phyloP scores from a whole-genome alignment of 2,888 invertebrate genomes.

The Diaprepes abbreviatus region DNA sequence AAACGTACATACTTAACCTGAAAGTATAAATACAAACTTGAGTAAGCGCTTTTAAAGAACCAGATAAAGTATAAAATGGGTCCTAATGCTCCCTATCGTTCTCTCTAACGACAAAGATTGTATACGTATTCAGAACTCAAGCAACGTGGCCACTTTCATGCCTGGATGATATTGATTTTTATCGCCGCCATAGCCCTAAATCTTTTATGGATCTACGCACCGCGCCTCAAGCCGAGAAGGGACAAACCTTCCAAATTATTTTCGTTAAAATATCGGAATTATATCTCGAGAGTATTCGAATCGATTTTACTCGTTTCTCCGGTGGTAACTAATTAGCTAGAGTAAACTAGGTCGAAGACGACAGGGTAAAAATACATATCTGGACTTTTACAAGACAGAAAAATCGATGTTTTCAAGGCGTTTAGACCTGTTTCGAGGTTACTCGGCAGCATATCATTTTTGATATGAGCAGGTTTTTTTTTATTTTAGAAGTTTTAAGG shows the following conservation, averaged over 20 bases:
- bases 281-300: background rate
- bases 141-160: slow-evolving; percentile 32
- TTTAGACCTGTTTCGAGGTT: background rate
- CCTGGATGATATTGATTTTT: slow-evolving; percentile 38
- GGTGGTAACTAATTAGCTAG: background rate
- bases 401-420: slow-evolving; percentile 2
- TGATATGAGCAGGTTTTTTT: too few relatives aligned
- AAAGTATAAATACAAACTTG: too few relatives aligned
- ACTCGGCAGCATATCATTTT: background rate
- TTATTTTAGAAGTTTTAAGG: too few relatives aligned
- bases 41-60: too few relatives aligned
- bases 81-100: background rate
- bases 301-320: background rate
- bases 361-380: background rate
- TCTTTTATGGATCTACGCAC: slow-evolving; percentile 30
- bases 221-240: slow-evolving; percentile 27
- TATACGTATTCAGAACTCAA: slow-evolving; percentile 16
- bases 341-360: background rate
- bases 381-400: background rate
- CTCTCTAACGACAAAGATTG: slow-evolving; percentile 5
- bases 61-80: too few relatives aligned
- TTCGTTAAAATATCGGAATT: slow-evolving; percentile 15
- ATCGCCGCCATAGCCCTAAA: slow-evolving; percentile 29
- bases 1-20: too few relatives aligned
- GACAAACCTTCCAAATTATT: slow-evolving; percentile 7